These are phyloP conservation scores for Diorhabda carinulata DNA, from an alignment of 1,140 invertebrate genomes.

Conservation along the genomic window DNA sequence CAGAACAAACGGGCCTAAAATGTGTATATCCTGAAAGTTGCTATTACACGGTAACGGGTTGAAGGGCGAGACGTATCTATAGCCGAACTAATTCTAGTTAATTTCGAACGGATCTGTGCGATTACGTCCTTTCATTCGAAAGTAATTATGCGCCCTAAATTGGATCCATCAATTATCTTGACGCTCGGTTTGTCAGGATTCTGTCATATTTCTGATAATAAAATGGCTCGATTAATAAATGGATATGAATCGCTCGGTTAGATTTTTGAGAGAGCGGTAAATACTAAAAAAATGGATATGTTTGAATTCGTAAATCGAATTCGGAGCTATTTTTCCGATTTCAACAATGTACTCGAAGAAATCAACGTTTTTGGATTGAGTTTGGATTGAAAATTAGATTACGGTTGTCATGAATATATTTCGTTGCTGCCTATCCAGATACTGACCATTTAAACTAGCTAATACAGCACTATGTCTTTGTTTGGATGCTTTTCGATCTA, in stretches of 20 bases:
- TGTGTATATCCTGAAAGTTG: neutral
- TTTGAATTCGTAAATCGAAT: no score
- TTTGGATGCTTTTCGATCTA: no score
- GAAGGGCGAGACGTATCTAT: neutral
- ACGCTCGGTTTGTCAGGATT: constrained; percentile 22
- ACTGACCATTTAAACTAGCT: no score
- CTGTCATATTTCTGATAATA: constrained; percentile 18
- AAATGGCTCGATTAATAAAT: constrained; percentile 1
- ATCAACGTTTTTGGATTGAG: no score
- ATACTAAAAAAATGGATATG: no score
- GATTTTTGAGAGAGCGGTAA: no score
- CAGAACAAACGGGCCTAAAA: neutral
- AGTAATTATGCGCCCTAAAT: constrained; percentile 26
- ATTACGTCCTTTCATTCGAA: constrained; percentile 20
- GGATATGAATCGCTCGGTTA: neutral
- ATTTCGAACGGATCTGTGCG: constrained; percentile 20
- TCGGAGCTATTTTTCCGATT: no score
- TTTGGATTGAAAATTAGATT: no score
- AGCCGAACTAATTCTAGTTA: constrained; percentile 15
- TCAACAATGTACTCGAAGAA: no score
- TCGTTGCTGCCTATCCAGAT: no score
- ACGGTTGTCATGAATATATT: no score
- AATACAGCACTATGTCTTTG: no score
- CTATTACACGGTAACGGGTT: neutral
- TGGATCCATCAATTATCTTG: constrained; percentile 25